Evolutionary conservation across 1,140 invertebrate genomes (phyloP), one percentile per base, ranked within the genome.

Genomic region (Drosophila burlai): DNA sequence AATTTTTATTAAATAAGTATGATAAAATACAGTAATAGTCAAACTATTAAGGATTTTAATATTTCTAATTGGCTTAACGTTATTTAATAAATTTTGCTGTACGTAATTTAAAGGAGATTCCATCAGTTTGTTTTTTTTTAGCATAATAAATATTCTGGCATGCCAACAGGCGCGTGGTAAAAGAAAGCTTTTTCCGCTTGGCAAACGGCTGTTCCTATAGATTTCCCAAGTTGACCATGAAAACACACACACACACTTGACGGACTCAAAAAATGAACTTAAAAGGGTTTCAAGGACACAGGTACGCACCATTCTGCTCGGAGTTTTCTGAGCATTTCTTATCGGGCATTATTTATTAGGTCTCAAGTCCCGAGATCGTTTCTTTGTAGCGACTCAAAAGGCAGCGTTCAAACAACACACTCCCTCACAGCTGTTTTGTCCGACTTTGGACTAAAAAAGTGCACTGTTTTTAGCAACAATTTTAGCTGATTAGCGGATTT

Each of bases 101-200:
- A 4, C n/a, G 26, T 18, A n/a, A 31, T 26, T 26, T 0, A 1
- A 3, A 24, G 1, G 26, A n/a, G 15, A 31, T 36, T 24, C 42
- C 59, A 58, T 29, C 3, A 21, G 64, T 26, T 60, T 0, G 15
- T 40, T 34, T 9, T 11, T 11, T n/a, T 15, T 46, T 59, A 43
- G 63, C 47, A 60, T 60, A 38, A 54, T 61, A 79, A 71, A 72
- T 69, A 57, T 55, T 46, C 42, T 74, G 45, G 72, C 62, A 89
- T 87, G 84, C 81, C 68, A 84, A 81, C 77, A 81, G 80, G 83
- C 83, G 83, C 83, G 61, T 74, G 80, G 29, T 72, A 71, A 78
- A 47, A 26, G 43, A 65, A 71, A 83, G 80, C 77, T 78, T 78
- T 18, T 49, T 61, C 11, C 45, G 52, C 42, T 46, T 58, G 8